Evolutionary conservation across 2,888 invertebrate genomes (phyloP).

Genomic region (Polymixis lichenea): DNA sequence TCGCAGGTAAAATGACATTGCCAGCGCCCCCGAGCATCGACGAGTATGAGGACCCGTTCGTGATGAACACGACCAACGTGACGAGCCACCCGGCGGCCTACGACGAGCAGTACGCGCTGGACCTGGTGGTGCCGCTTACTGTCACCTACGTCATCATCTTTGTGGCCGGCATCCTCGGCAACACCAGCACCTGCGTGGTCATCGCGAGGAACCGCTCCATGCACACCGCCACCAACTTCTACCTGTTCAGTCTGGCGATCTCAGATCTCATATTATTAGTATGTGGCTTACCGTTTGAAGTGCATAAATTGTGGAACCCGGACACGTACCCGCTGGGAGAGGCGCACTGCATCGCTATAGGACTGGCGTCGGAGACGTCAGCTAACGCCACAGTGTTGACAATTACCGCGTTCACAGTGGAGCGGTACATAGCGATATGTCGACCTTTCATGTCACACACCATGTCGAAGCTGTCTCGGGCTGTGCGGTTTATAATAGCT

Average conservation of each 20-base stretch:
- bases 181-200: slow-evolving; percentile 94
- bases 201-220: slow-evolving; percentile 94
- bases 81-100: slow-evolving; percentile 71
- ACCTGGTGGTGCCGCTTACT: slow-evolving; percentile 92
- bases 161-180: slow-evolving; percentile 94
- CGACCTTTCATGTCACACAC: slow-evolving; percentile 96
- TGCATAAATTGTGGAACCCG: slow-evolving; percentile 94
- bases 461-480: slow-evolving; percentile 95
- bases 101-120: slow-evolving; percentile 89
- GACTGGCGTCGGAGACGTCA: slow-evolving; percentile 96
- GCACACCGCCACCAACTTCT: slow-evolving; percentile 96
- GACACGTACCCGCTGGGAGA: slow-evolving; percentile 94
- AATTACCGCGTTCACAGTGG: slow-evolving; percentile 97
- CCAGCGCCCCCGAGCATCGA: slow-evolving; percentile 74
- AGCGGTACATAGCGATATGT: slow-evolving; percentile 96
- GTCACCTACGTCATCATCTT: slow-evolving; percentile 93
- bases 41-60: slow-evolving; percentile 72
- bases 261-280: slow-evolving; percentile 94
- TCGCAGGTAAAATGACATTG: slow-evolving; percentile 76
- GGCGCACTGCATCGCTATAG: slow-evolving; percentile 93
- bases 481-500: slow-evolving; percentile 93
- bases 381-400: slow-evolving; percentile 96
- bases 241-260: slow-evolving; percentile 94
- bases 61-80: slow-evolving; percentile 78
- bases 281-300: slow-evolving; percentile 95